Evolutionary conservation across 2,797 vertebrate genomes (phyloP).

Genomic region (Microtus obscurus): DNA sequence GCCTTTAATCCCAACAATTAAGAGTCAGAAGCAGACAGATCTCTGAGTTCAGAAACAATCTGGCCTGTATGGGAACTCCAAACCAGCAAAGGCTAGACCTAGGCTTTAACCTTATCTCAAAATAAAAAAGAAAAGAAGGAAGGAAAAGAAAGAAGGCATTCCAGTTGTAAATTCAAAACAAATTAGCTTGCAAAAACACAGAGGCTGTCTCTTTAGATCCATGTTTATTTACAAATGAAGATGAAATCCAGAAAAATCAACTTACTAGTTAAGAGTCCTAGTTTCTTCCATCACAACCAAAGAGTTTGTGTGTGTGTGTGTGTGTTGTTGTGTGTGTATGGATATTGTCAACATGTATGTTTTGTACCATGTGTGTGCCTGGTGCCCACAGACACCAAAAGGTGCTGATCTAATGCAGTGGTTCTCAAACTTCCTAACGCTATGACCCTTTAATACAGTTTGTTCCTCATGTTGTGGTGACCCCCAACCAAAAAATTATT

Average conservation of each 20-base stretch:
- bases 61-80: not conserved
- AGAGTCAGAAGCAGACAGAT: not conserved
- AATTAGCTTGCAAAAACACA: slow-evolving; percentile 9
- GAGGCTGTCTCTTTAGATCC: slow-evolving; percentile 16
- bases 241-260: slow-evolving; percentile 5
- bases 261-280: not conserved
- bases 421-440: no score
- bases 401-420: not conserved
- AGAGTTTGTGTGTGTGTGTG: not conserved
- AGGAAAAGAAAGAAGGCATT: no score
- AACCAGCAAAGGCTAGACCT: not conserved
- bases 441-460: no score
- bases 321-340: no score
- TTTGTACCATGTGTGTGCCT: not conserved
- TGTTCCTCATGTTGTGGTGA: no score
- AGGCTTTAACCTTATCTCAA: not conserved
- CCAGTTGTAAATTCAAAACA: not conserved
- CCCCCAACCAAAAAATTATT: no score
- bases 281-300: not conserved
- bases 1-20: not conserved
- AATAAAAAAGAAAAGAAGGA: not conserved
- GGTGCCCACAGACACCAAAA: not conserved
- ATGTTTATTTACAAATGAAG: slow-evolving; percentile 52
- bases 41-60: not conserved
- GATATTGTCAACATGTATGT: not conserved